Conservation (phyloP, 2,888 invertebrate species). For the Caenorhabditis plicata region DNA sequence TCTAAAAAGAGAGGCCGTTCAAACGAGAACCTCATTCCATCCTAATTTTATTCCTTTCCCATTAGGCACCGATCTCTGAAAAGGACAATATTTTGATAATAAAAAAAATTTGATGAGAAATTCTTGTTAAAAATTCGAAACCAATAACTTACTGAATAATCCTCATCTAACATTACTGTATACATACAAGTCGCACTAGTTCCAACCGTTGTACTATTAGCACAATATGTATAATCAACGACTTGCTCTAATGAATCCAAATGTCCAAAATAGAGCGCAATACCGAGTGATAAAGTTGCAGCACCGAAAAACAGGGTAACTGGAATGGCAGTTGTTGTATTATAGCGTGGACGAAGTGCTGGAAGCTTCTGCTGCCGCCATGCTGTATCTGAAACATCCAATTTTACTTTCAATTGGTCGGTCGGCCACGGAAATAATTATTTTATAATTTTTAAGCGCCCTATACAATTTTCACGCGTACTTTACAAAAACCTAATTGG, state of each 20-base stretch:
- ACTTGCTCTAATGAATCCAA: conserved; percentile 45
- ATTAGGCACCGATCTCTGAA: too few species aligned
- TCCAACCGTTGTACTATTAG: conserved; percentile 12
- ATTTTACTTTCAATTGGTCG: too few species aligned
- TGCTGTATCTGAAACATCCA: conserved; percentile 31
- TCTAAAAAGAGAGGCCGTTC: too few species aligned
- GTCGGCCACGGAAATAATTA: too few species aligned
- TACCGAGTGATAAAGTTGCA: conserved; percentile 28
- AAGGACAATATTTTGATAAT: too few species aligned
- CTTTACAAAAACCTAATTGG: too few species aligned
- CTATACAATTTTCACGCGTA: too few species aligned
- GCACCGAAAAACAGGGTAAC: conserved; percentile 25
- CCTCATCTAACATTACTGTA: conserved; percentile 22
- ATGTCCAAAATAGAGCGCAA: conserved; percentile 33
- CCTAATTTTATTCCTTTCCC: too few species aligned
- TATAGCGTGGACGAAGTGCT: conserved; percentile 43
- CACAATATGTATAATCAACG: conserved; percentile 49
- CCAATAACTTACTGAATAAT: conserved; percentile 28
- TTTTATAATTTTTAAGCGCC: too few species aligned
- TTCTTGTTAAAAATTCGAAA: too few species aligned
- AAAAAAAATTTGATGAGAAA: too few species aligned
- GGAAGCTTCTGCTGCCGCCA: conserved; percentile 52
- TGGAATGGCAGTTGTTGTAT: conserved; percentile 33
- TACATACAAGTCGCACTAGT: conserved; percentile 24
- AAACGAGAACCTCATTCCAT: too few species aligned